Base-by-base conservation (phyloP, 2,797 vertebrate species). In the Spondyliosoma cantharus region DNA sequence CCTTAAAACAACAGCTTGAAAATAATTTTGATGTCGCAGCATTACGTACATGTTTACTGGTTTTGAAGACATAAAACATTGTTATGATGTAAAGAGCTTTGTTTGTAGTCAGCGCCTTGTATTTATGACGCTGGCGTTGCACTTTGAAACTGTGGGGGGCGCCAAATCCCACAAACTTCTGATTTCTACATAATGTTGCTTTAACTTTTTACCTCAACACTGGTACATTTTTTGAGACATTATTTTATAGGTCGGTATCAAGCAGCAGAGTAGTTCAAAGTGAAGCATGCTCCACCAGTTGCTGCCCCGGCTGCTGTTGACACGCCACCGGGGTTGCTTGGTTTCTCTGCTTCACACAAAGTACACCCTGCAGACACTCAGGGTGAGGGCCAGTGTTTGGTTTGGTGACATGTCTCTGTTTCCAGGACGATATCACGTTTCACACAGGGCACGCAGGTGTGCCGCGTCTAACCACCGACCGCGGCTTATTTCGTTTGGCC, bases 351-450 rank as follows among this genome's bases (percentile, higher is more conserved):
- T 37, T 56, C 3, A 27, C 1, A 12, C 2, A 24, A 19, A 37
- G 64, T 46, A 5, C 64, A 19, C 19, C 7, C 3, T 22, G 0
- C 19, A 32, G 22, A 71, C 5, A 17, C 19, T 63, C 16, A 56
- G 32, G 27, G 42, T 32, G 13, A 42, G 4, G 45, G 17, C 12
- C 4, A 5, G 42, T 57, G 32, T 71, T 74, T 45, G 54, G 11
- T 71, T 29, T 60, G 29, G 20, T 61, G 32, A 32, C n/a, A 14
- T 37, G 17, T 43, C 43, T 59, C 19, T 54, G 53, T 59, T 74
- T 46, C 52, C 54, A 43, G 6, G 42, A 29, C 13, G 42, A 37
- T 22, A 61, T 60, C 52, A 71, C 5, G 15, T 72, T 72, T 68
- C 27, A 64, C 69, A 22, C 11, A 56, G 7, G 3, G 8, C 14